phyloP scores from a whole-genome alignment of 2,113 vertebrate genomes.

The Psilopogon haemacephalus region DNA sequence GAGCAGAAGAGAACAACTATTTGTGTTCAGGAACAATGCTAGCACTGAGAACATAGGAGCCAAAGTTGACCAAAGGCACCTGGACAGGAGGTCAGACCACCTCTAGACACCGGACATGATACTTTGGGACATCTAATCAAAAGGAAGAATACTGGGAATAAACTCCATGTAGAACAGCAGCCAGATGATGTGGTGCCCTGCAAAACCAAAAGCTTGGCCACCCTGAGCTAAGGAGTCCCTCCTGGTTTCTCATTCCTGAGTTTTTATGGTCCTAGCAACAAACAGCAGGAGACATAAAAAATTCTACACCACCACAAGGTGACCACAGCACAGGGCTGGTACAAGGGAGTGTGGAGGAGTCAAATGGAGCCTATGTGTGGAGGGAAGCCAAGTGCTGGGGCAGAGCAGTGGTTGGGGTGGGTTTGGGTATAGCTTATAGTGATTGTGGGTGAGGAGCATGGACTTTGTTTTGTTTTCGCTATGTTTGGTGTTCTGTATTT shows the following conservation, averaged over 20 bases:
- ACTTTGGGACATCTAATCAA: not conserved
- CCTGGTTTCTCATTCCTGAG: accelerated
- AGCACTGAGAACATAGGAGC: accelerated
- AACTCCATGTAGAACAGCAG: accelerated
- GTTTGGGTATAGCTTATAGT: not conserved
- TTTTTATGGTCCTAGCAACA: not conserved
- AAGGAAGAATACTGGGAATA: not conserved
- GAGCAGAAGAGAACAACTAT: not conserved
- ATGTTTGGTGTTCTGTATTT: not conserved
- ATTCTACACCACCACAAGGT: not conserved
- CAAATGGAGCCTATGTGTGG: not conserved
- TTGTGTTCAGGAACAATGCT: not conserved
- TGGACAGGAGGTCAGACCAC: not conserved
- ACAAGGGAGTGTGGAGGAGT: not conserved
- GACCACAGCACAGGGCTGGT: not conserved
- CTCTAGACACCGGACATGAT: not conserved
- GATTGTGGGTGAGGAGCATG: not conserved
- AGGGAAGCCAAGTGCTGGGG: not conserved
- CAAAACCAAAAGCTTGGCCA: not conserved
- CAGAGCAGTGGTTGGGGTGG: not conserved
- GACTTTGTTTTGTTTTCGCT: not conserved
- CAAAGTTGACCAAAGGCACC: not conserved
- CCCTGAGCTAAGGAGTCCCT: not conserved
- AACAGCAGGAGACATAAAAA: not conserved
- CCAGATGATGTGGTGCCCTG: not conserved